Percentiles rank a stretch among this genome's conserved stretches.
These are phyloP conservation scores for Drosophila diplacantha DNA, from an alignment of 2,888 invertebrate species.

Conservation along the genomic window DNA sequence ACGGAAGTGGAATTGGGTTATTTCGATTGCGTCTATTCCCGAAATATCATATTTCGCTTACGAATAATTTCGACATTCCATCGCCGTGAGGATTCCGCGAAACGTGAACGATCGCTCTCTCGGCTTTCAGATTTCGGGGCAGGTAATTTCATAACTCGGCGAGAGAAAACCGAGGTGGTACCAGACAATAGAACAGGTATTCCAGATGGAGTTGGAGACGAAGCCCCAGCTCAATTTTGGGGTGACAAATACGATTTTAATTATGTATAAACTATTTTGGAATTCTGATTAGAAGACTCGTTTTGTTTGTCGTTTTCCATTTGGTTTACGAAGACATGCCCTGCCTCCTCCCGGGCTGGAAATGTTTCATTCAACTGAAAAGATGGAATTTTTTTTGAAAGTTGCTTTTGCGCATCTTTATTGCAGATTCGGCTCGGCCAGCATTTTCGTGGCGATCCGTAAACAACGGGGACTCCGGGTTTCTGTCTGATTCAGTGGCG, in stretches of 20 bases:
- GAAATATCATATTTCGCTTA: constrained; percentile 25
- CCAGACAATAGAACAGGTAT: constrained; percentile 51
- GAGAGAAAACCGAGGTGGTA: constrained; percentile 5
- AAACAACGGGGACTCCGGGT: constrained; percentile 53
- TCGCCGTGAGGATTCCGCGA: constrained; percentile 18
- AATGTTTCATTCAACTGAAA: constrained; percentile 40
- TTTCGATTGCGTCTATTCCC: constrained; percentile 25
- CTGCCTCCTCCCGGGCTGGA: constrained; percentile 12
- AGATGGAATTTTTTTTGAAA: constrained; percentile 45
- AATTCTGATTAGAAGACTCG: constrained; percentile 34
- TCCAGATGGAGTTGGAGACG: constrained; percentile 36
- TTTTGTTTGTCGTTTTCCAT: constrained; percentile 28
- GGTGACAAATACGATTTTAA: constrained; percentile 58
- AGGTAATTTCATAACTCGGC: constrained; percentile 4
- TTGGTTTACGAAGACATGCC: not conserved
- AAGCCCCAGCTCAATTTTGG: constrained; percentile 13
- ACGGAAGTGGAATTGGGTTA: constrained; percentile 41
- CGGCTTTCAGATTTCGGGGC: not conserved
- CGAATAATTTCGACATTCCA: constrained; percentile 6
- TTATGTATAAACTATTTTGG: constrained; percentile 52
- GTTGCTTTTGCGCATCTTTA: constrained; percentile 45
- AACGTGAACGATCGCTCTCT: constrained; percentile 11
- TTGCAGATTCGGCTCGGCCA: constrained; percentile 27
- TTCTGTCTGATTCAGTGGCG: constrained; percentile 49
- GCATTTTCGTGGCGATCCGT: constrained; percentile 33